Conservation (phyloP, 1,140 invertebrate species). For the Eufriesea mexicana region DNA sequence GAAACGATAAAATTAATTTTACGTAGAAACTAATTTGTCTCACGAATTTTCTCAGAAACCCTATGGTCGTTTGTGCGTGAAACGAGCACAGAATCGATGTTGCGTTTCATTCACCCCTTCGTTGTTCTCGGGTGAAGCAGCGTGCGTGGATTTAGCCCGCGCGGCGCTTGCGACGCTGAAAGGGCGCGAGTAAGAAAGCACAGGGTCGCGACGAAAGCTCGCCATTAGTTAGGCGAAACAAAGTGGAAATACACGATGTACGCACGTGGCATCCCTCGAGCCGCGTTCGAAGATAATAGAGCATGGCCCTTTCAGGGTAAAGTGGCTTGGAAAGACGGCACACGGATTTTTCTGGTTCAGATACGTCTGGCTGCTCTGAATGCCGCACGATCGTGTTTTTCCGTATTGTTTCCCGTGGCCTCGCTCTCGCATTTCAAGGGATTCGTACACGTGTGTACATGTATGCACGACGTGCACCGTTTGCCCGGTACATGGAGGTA, state of each 20-base stretch:
- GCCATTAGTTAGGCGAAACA: conserved; percentile 40
- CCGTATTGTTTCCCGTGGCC: neutral
- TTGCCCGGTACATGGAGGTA: too few species aligned
- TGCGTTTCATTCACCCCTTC: neutral
- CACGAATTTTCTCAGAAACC: too few species aligned
- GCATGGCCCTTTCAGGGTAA: conserved; percentile 24
- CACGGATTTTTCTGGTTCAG: conserved; percentile 35
- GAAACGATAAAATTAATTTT: too few species aligned
- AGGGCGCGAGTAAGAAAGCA: neutral
- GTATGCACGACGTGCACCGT: neutral
- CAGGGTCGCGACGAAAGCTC: neutral
- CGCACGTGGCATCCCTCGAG: conserved; percentile 15
- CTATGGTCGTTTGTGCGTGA: too few species aligned
- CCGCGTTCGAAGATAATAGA: conserved; percentile 31
- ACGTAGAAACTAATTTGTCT: too few species aligned
- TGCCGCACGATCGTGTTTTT: neutral
- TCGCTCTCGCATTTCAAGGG: neutral
- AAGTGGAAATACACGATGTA: conserved; percentile 35
- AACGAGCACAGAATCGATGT: neutral
- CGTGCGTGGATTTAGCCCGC: conserved; percentile 34
- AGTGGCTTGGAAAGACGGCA: conserved; percentile 34
- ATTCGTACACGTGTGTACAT: neutral
- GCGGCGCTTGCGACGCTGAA: neutral
- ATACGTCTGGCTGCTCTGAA: neutral
- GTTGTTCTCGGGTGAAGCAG: conserved; percentile 1